Percentiles rank a stretch among this genome's conserved stretches.
Conservation (phyloP, 37 sponge, comb jelly and placozoan genomes). For the Chondrosia reniformis region DNA sequence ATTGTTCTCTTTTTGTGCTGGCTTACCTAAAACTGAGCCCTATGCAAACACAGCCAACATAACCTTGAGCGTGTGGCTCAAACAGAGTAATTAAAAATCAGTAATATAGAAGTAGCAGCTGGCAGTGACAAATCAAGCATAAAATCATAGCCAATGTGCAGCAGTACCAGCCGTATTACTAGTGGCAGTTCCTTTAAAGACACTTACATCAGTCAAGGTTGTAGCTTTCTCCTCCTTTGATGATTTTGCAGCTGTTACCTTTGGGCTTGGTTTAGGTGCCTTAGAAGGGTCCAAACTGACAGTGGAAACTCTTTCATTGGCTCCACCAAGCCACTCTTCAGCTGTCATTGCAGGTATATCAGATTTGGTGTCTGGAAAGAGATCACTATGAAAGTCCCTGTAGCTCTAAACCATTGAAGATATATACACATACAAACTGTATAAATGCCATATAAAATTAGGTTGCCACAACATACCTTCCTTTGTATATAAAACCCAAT, state of each 20-base stretch:
- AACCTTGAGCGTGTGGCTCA: too few species aligned
- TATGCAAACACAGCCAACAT: too few species aligned
- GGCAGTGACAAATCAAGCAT: too few species aligned
- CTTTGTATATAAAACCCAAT: constrained; percentile 72
- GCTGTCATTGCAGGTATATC: constrained; percentile 57
- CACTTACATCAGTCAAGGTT: too few species aligned
- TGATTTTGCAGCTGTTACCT: too few species aligned
- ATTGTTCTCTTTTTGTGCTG: not conserved
- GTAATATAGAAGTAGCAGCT: too few species aligned
- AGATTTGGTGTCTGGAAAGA: constrained; percentile 78
- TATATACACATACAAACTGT: not conserved
- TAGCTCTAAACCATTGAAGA: constrained; percentile 34
- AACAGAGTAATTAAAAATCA: too few species aligned
- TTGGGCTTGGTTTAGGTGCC: constrained; percentile 3
- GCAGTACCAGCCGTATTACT: too few species aligned
- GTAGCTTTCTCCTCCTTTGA: too few species aligned
- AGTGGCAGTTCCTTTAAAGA: too few species aligned
- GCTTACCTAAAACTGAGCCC: too few species aligned
- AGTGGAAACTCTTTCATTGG: constrained; percentile 37
- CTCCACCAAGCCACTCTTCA: constrained; percentile 72
- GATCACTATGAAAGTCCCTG: constrained; percentile 80
- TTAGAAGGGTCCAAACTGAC: constrained; percentile 60
- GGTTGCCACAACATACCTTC: constrained; percentile 43
- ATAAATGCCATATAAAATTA: not conserved
- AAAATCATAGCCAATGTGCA: too few species aligned